Evolutionary conservation across 2,113 vertebrate species (phyloP), one percentile per base, ranked within the genome.

Genomic region (Sinocyclocheilus rhinocerous): DNA sequence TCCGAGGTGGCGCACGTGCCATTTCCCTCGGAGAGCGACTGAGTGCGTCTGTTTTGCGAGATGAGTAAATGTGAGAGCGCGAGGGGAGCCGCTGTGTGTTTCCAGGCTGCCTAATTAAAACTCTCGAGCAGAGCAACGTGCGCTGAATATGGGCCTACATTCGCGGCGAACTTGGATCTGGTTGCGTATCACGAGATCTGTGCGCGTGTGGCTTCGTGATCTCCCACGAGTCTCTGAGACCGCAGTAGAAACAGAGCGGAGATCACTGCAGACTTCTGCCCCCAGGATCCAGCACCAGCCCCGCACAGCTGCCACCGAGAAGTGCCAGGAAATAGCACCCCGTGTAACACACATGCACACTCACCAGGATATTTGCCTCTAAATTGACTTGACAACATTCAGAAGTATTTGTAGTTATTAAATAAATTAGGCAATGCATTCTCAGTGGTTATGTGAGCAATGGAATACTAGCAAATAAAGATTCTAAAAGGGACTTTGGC

Each of bases 221-320:
- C 75, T 77, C 85, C 67, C 67, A 61, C 24, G 84, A 85, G 84
- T 39, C 86, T 83, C 85, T 87, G 87, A 91, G 92, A 91, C 87
- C 89, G 87, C 88, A 89, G 92, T 87, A 86, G 91, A 86, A 92
- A 90, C 93, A 91, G 91, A 92, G 94, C 92, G 91, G 91, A 90
- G 92, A 94, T 94, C 92, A 92, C 93, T 93, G 92, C 93, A 94
- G 91, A 92, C 92, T 93, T 94, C 91, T 94, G 84, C 92, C 92
- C 92, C 91, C 92, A 94, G 92, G 91, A 95, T 93, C 90, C 85
- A 92, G 90, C 92, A 89, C 11, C 90, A 93, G 90, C 89, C 92
- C 92, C 83, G 86, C 92, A 83, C 92, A 94, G 93, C 92, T 93
- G 93, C 89, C 94, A 91, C 90, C 59, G 57, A 91, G 89, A 77